Evolutionary conservation across 2,113 vertebrate species (phyloP).

Genomic region (Australoheros scitulus): DNA sequence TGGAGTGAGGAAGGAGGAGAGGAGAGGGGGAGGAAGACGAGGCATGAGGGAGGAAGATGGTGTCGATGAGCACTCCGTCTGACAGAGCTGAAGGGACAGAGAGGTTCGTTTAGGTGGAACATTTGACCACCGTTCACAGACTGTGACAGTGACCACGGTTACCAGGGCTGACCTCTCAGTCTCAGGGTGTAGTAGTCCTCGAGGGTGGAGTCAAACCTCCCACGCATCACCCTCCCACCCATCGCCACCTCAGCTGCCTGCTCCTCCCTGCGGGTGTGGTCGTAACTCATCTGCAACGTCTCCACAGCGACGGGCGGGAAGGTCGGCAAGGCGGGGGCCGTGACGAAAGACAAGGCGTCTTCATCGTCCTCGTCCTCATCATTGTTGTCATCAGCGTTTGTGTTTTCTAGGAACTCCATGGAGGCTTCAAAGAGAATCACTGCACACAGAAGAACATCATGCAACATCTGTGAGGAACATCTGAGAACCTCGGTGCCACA

Average conservation of each 20-base stretch:
- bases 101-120: background rate
- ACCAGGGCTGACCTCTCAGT: constrained; percentile 41
- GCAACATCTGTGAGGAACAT: background rate
- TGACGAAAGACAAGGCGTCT: constrained; percentile 9
- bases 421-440: constrained; percentile 74
- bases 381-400: constrained; percentile 20
- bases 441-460: background rate
- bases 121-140: background rate
- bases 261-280: constrained; percentile 59
- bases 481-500: no score
- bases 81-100: constrained; percentile 66
- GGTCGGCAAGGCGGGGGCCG: background rate
- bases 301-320: constrained; percentile 45
- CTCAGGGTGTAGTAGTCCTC: constrained; percentile 70
- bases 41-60: constrained; percentile 71
- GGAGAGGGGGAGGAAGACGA: constrained; percentile 23
- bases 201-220: constrained; percentile 41
- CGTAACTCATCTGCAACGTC: constrained; percentile 70
- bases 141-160: background rate
- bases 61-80: constrained; percentile 61
- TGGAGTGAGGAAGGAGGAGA: constrained; percentile 56
- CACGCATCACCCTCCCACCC: constrained; percentile 20
- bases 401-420: constrained; percentile 77
- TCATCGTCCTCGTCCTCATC: constrained; percentile 44
- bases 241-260: constrained; percentile 61